Evolutionary conservation across 2,888 invertebrate genomes (phyloP).

Genomic region (Drosophila sordidula): DNA sequence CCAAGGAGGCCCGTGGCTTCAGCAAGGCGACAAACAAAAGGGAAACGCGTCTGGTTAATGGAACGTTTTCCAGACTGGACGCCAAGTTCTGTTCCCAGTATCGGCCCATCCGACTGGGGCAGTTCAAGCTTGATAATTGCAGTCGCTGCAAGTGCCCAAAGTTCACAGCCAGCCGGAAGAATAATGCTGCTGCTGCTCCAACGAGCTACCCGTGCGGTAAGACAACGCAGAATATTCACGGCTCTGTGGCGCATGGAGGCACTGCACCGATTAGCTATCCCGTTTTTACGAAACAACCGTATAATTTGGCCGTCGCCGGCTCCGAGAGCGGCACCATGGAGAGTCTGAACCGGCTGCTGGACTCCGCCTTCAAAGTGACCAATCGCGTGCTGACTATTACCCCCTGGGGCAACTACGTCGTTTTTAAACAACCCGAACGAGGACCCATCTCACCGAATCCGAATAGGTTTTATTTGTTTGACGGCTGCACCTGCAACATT

Average conservation of each 20-base stretch:
- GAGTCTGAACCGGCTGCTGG: constrained; percentile 77
- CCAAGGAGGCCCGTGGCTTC: no score
- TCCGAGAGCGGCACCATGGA: constrained; percentile 83
- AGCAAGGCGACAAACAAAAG: background rate
- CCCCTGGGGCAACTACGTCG: constrained; percentile 84
- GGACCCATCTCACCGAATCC: background rate
- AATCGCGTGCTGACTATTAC: constrained; percentile 83
- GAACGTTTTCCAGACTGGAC: background rate
- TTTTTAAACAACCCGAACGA: constrained; percentile 58
- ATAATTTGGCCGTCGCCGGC: constrained; percentile 81
- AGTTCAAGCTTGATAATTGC: background rate
- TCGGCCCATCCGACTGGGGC: background rate
- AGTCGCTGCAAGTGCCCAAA: background rate
- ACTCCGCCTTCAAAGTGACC: constrained; percentile 77
- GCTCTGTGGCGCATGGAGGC: background rate
- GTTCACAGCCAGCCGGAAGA: background rate
- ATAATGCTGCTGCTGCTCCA: background rate
- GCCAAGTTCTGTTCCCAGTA: constrained; percentile 3
- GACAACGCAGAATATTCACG: background rate
- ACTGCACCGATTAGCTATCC: constrained; percentile 67
- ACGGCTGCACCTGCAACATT: constrained; percentile 84
- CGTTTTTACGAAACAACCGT: constrained; percentile 65
- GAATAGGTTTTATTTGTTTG: constrained; percentile 73
- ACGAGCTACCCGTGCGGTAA: constrained; percentile 8
- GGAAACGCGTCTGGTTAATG: no score